Conservation (phyloP, 2,888 invertebrate genomes). For the Marasmarcha lunaedactyla region DNA sequence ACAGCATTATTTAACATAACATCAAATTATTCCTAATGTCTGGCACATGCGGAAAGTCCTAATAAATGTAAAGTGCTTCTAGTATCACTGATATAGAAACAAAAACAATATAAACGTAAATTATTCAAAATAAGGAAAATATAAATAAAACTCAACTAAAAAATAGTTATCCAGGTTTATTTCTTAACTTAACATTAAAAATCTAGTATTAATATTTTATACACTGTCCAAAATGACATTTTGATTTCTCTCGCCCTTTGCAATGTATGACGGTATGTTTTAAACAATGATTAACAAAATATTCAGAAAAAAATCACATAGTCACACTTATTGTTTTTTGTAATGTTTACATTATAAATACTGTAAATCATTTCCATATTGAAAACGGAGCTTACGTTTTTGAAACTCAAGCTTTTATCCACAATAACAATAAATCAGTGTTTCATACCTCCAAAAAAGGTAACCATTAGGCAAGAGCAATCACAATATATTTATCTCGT, state of each 20-base stretch:
- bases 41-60: too few species aligned
- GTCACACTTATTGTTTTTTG: too few species aligned
- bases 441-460: neutral
- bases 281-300: constrained; percentile 14
- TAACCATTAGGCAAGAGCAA: constrained; percentile 42
- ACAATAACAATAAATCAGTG: too few species aligned
- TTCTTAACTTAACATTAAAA: constrained; percentile 63
- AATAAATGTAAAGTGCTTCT: too few species aligned
- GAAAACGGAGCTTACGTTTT: too few species aligned
- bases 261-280: constrained; percentile 10
- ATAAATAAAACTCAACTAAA: constrained; percentile 53
- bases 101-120: constrained; percentile 24
- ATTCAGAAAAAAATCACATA: too few species aligned
- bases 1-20: too few species aligned
- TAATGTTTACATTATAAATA: too few species aligned
- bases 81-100: too few species aligned
- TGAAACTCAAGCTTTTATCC: too few species aligned
- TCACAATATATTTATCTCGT: constrained; percentile 24
- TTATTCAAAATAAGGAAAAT: constrained; percentile 14
- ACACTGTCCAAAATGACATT: constrained; percentile 57
- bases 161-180: constrained; percentile 68
- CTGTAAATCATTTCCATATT: too few species aligned
- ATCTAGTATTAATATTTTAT: constrained; percentile 65
- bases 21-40: too few species aligned
- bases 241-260: constrained; percentile 43